phyloP scores from a whole-genome alignment of 1,140 invertebrate genomes.

The Liolophura sinensis region DNA sequence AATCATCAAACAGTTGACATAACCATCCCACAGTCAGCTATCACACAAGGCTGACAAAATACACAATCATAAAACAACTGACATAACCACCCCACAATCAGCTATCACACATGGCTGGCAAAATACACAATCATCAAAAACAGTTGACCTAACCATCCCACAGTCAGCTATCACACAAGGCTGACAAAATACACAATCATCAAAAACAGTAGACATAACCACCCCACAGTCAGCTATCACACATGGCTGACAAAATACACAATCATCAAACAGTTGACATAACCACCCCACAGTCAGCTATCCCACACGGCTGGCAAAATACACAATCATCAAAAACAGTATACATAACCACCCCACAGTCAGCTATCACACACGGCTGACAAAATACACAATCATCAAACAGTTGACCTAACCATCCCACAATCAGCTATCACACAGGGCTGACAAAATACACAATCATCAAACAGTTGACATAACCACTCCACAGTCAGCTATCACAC shows the following conservation, averaged over 20 bases:
- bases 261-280: background rate
- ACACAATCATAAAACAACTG: too few species aligned
- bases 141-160: background rate
- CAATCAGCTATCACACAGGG: too few species aligned
- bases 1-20: background rate
- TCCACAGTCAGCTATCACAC: conserved; percentile 44
- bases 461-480: too few species aligned
- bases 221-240: conserved; percentile 45
- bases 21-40: background rate
- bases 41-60: background rate
- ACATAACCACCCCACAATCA: conserved; percentile 49
- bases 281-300: background rate
- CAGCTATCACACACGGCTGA: conserved; percentile 38
- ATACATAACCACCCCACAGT: conserved; percentile 49
- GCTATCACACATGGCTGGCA: conserved; percentile 37
- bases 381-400: conserved; percentile 1
- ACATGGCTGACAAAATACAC: conserved; percentile 30
- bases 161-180: too few species aligned
- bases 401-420: background rate
- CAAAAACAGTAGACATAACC: too few species aligned
- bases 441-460: background rate
- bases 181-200: background rate
- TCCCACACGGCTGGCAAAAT: background rate
- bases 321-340: too few species aligned
- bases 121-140: background rate